Base-by-base conservation (phyloP, 2,113 vertebrate genomes). In the Cryptotis parvus region DNA sequence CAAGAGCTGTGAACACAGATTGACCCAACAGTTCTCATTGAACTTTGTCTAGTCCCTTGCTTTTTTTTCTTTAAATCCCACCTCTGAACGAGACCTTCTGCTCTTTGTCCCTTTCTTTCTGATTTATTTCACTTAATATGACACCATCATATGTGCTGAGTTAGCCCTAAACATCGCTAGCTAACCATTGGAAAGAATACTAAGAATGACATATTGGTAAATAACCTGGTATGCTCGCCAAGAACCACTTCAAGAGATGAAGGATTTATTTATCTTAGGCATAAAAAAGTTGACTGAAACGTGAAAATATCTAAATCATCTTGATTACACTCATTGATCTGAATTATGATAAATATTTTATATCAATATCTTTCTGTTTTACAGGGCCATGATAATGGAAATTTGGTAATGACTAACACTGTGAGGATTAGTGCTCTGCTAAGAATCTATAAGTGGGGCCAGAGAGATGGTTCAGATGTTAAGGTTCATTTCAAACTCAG, bases 321-420 rank as follows among this genome's bases (percentile, higher is more conserved):
- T 70, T 94, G 91, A 35, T 68, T 87, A 39, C 78, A 55, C 33
- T 84, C 11, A 33, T 84, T 89, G 75, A 87, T 73, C 61, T 91
- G 24, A 29, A 85, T 65, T 39, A 82, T 88, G 65, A 39, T 76
- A 61, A 58, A 12, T 85, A 84, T 80, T 83, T 91, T 27, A 69
- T 58, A 70, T 65, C 80, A 76, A 29, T 49, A 61, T 52, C 49
- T 45, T 76, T 78, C 22, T 80, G 61, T 79, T 58, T 49, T 85
- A 33, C 9, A 79, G 58, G 37, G 16, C 91, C 26, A 76, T 68
- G 29, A 41, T 76, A 70, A 80, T 69, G 33, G 31, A 83, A 77
- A 35, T 41, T 92, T 33, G 45, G 3, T 26, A 58, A 27, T 65
- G 20, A 27, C 15, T 92, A 55, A 35, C 37, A 43, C 66, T 24